Evolutionary conservation across 2,888 invertebrate genomes (phyloP).

Genomic region (Ypsolopha sequella): DNA sequence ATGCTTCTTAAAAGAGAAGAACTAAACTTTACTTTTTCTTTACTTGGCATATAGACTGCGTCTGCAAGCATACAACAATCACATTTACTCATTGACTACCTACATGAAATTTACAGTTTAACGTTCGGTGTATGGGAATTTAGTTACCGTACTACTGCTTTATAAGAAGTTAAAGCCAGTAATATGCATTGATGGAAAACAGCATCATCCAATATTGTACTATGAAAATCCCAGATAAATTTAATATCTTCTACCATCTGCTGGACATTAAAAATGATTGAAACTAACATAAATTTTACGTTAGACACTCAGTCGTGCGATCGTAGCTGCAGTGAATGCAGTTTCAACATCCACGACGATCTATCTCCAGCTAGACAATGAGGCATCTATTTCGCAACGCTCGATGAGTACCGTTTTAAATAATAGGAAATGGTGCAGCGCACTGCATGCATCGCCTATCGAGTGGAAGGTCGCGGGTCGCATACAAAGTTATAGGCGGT

Average conservation of each 20-base stretch:
- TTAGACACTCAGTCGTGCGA: neutral
- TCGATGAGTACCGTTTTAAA: conserved; percentile 40
- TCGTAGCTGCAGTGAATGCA: neutral
- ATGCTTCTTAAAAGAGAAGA: too few species aligned
- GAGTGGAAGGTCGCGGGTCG: conserved; percentile 50
- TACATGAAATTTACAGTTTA: too few species aligned
- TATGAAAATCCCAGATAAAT: too few species aligned
- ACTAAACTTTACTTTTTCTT: too few species aligned
- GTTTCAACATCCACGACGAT: conserved; percentile 24
- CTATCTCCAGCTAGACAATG: conserved; percentile 43
- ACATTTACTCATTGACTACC: neutral
- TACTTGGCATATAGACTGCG: too few species aligned
- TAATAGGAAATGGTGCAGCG: conserved; percentile 66
- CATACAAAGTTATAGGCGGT: conserved; percentile 61
- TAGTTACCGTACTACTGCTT: too few species aligned
- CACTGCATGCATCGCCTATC: conserved; percentile 54
- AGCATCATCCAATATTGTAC: too few species aligned
- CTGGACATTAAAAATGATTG: conserved; percentile 16
- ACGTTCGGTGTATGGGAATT: neutral
- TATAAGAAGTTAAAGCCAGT: too few species aligned
- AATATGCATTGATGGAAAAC: too few species aligned
- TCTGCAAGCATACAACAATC: neutral
- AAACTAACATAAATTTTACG: conserved; percentile 14
- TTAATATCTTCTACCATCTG: neutral
- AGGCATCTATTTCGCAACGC: conserved; percentile 57